phyloP scores from a whole-genome alignment of 2,797 vertebrate genomes.

The Synanceia verrucosa region DNA sequence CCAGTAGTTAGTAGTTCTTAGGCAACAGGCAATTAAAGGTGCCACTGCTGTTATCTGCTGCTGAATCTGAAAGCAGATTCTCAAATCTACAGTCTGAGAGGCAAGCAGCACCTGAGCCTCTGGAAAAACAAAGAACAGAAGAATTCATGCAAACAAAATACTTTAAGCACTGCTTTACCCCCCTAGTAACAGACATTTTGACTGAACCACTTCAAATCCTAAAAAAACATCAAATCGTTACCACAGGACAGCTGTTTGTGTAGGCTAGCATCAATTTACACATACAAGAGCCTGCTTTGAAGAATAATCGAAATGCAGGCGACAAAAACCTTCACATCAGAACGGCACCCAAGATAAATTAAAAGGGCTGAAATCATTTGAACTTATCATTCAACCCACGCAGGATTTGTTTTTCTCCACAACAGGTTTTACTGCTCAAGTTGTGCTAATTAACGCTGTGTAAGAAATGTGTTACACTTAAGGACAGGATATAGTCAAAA shows the following conservation, averaged over 20 bases:
- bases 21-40: conserved; percentile 70
- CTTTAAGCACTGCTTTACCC: neutral
- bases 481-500: neutral
- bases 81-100: conserved; percentile 51
- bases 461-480: neutral
- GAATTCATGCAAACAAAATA: conserved; percentile 36
- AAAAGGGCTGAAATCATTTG: neutral
- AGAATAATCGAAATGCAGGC: neutral
- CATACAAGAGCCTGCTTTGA: neutral
- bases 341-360: neutral
- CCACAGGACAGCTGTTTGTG: neutral
- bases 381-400: neutral
- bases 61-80: conserved; percentile 54
- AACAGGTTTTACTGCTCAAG: neutral
- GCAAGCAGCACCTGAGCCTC: conserved; percentile 42
- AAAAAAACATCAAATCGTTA: neutral
- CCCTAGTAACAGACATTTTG: neutral
- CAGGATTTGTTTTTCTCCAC: neutral
- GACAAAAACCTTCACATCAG: neutral
- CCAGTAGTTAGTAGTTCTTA: conserved; percentile 56
- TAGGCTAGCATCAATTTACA: neutral
- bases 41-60: conserved; percentile 46
- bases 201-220: conserved; percentile 10
- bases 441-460: neutral
- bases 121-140: conserved; percentile 39